Evolutionary conservation across 1,140 invertebrate genomes (phyloP).

Genomic region (Drosophila equinoxialis): DNA sequence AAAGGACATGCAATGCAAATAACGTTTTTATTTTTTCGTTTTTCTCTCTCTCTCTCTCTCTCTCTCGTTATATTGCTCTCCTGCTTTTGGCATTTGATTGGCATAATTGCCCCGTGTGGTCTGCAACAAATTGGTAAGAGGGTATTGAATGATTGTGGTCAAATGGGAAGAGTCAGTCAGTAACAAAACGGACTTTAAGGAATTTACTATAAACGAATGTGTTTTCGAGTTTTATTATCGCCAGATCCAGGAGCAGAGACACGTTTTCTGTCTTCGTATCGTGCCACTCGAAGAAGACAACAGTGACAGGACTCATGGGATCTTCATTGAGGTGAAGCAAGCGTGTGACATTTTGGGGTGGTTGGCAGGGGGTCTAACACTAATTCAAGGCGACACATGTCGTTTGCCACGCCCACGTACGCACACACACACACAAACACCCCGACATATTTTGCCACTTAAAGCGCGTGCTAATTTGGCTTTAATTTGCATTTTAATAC

Average conservation of each 20-base stretch:
- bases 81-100: conserved; percentile 39
- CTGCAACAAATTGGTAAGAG: conserved; percentile 28
- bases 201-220: background rate
- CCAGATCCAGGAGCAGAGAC: background rate
- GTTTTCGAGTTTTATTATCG: background rate
- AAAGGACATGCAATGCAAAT: conserved; percentile 7
- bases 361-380: background rate
- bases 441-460: conserved; percentile 27
- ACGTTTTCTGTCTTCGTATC: background rate
- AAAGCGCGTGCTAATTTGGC: conserved; percentile 65
- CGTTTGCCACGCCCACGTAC: background rate
- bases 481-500: conserved; percentile 79
- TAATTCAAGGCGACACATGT: conserved; percentile 31
- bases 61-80: background rate
- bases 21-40: background rate
- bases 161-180: conserved; percentile 34
- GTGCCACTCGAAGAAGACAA: conserved; percentile 1
- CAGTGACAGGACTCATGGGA: conserved; percentile 13
- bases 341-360: background rate
- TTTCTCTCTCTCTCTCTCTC: too few species aligned
- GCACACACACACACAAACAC: background rate
- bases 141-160: conserved; percentile 61
- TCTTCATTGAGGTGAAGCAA: background rate
- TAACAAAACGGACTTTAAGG: conserved; percentile 6
- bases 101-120: conserved; percentile 30